Conservation (phyloP, 2,797 vertebrate genomes). For the Sebastolobus altivelis region DNA sequence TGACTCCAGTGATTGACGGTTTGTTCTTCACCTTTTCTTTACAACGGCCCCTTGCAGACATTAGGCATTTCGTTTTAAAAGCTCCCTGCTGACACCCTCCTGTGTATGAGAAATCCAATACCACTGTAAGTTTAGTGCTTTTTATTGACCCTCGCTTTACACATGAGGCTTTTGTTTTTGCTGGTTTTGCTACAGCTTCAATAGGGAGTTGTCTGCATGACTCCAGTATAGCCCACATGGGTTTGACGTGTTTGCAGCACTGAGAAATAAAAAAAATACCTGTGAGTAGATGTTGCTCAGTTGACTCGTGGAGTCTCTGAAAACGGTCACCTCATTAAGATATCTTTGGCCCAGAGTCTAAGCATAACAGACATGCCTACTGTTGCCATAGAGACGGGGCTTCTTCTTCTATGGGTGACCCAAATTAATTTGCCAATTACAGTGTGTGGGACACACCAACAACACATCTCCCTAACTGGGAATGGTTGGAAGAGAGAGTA, state of each 20-base stretch:
- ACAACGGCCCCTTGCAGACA: constrained; percentile 13
- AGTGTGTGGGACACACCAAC: constrained; percentile 65
- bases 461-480: constrained; percentile 46
- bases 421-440: constrained; percentile 84
- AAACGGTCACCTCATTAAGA: constrained; percentile 40
- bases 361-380: constrained; percentile 54
- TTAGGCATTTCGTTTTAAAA: constrained; percentile 48
- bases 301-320: constrained; percentile 18
- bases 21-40: constrained; percentile 34
- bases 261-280: constrained; percentile 27
- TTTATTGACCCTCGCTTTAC: constrained; percentile 58
- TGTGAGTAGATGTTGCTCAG: neutral
- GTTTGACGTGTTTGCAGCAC: constrained; percentile 22
- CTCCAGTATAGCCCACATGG: constrained; percentile 32
- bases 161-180: constrained; percentile 23
- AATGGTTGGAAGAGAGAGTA: constrained; percentile 23
- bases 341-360: constrained; percentile 27
- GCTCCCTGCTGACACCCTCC: constrained; percentile 35
- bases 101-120: constrained; percentile 70
- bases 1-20: constrained; percentile 48
- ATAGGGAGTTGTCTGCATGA: constrained; percentile 29
- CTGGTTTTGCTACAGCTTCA: constrained; percentile 43
- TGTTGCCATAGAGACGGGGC: constrained; percentile 81
- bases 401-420: constrained; percentile 75
- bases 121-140: constrained; percentile 34